Evolutionary conservation across 2,888 invertebrate genomes (phyloP).

Genomic region (Limnephilus rhombicus): DNA sequence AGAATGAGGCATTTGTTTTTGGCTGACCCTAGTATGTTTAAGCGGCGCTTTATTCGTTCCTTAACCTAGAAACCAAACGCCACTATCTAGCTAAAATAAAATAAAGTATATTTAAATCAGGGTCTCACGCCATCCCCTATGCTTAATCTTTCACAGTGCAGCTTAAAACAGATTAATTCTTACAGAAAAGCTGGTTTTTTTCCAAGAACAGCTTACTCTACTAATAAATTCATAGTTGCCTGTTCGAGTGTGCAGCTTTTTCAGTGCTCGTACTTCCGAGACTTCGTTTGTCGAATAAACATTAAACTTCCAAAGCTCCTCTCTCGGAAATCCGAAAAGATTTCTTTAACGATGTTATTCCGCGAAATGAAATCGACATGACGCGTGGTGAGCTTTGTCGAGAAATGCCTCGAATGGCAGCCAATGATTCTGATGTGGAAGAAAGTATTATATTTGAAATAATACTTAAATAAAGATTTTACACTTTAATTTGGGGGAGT

Average conservation of each 20-base stretch:
- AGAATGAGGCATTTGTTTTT: too few species aligned
- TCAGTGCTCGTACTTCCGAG: not conserved
- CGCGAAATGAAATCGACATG: slow-evolving; percentile 43
- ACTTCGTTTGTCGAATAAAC: slow-evolving; percentile 39
- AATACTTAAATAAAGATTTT: too few species aligned
- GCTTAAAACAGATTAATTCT: not conserved
- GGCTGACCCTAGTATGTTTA: not conserved
- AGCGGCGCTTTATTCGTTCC: not conserved
- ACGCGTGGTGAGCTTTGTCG: slow-evolving; percentile 14
- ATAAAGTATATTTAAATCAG: not conserved
- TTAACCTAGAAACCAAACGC: not conserved
- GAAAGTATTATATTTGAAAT: not conserved
- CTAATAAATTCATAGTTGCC: not conserved
- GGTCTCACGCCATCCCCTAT: not conserved
- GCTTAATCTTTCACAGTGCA: not conserved
- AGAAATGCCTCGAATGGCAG: slow-evolving; percentile 3
- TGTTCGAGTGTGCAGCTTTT: not conserved
- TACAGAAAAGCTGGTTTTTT: not conserved
- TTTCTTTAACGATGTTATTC: slow-evolving; percentile 34
- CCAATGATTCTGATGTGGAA: not conserved
- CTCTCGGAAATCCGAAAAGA: slow-evolving; percentile 35
- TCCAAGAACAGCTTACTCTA: not conserved
- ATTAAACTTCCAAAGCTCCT: slow-evolving; percentile 25
- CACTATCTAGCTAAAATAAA: not conserved
- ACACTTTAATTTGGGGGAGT: too few species aligned